Evolutionary conservation across 2,888 invertebrate species (phyloP), one percentile per base, ranked within the genome.

Genomic region (Mallateleia sp.): DNA sequence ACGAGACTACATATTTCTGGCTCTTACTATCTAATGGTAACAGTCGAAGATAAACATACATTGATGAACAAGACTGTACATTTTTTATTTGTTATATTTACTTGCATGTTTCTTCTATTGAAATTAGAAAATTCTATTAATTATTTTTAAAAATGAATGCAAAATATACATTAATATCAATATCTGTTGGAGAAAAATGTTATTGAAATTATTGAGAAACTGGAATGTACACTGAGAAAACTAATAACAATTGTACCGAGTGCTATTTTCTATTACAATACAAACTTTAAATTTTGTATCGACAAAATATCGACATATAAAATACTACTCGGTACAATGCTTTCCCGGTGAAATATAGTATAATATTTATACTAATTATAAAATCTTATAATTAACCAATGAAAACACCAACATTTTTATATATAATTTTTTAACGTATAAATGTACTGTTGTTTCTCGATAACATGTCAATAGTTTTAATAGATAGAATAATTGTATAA

Each of bases 391-490:
- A 34, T 47, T 14, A 67, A 56, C 28, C 45, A 77, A 67, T n/a
- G 38, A 67, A 50, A 78, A 78, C 78, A 78, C 78, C 67, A 78
- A 78, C 42, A 66, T 58, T 78, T 78, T 45, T 78, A 78, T 78
- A 75, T 60, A 78, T 58, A 67, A 77, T 66, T 77, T 66, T 64
- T 64, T 18, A 75, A 54, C n/a, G 32, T 62, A 34, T 42, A 38
- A 28, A 58, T 18, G 28, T 47, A 60, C 22, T 24, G 25, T 50
- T 50, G 24, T 28, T 75, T 75, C 62, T 75, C 47, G 32, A 60
- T 34, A 34, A n/a, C 8, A 50, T 50, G 60, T 74, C 60, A 75
- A 75, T 34, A 62, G 5, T 25, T 28, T 56, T 56, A 71, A 71
- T 56, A 25, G 54, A 69, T 69, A 24, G 34, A 9, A 15, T n/a